Conservation (phyloP, 2,888 invertebrate species). For the Cryptocheilus praepositus region DNA sequence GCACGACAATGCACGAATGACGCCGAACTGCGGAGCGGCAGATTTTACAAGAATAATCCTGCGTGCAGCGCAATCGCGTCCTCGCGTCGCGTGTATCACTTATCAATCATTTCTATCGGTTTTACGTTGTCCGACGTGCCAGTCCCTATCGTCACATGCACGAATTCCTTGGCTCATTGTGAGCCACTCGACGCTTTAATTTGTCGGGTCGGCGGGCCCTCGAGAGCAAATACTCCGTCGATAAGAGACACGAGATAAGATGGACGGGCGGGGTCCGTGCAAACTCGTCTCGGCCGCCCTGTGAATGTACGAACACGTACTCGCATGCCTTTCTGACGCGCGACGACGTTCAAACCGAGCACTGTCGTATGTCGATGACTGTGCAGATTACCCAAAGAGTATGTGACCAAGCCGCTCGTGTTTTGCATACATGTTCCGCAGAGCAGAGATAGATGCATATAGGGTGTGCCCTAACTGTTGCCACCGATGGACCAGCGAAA, state of each 20-base stretch:
- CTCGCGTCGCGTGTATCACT: background rate
- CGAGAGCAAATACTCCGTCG: constrained; percentile 32
- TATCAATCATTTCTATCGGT: constrained; percentile 6
- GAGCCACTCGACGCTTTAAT: constrained; percentile 32
- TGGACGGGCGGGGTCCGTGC: constrained; percentile 43
- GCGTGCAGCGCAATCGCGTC: background rate
- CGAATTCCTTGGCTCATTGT: constrained; percentile 33
- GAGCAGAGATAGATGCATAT: background rate
- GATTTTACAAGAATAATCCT: background rate
- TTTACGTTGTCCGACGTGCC: constrained; percentile 21
- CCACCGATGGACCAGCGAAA: too few relatives aligned
- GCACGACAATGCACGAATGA: too few relatives aligned
- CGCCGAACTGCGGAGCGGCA: too few relatives aligned
- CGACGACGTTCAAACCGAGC: constrained; percentile 18
- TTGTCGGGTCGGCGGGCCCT: constrained; percentile 25
- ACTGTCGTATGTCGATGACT: constrained; percentile 64
- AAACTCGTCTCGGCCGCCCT: constrained; percentile 38
- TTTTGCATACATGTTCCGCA: constrained; percentile 48
- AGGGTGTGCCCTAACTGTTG: too few relatives aligned
- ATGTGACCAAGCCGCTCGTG: constrained; percentile 61
- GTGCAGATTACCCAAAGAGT: constrained; percentile 63
- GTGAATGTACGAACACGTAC: constrained; percentile 16
- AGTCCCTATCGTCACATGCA: constrained; percentile 21
- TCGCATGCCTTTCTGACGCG: constrained; percentile 26
- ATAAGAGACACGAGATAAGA: constrained; percentile 56